Evolutionary conservation across 2,113 vertebrate genomes (phyloP).

Genomic region (Zingel zingel): DNA sequence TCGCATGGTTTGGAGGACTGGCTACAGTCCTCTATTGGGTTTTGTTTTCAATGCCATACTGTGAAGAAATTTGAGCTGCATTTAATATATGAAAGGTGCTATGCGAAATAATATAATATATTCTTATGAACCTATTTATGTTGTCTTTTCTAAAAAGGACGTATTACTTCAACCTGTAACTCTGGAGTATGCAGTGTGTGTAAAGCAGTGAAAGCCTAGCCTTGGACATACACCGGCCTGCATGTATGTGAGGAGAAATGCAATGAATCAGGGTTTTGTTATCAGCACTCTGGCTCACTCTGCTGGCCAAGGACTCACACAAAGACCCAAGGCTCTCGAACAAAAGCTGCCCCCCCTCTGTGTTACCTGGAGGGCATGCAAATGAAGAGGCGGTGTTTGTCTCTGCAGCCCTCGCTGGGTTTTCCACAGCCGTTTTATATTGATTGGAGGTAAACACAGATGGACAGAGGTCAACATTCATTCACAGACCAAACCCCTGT

Average conservation of each 20-base stretch:
- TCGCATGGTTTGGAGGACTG: no score
- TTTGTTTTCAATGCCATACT: no score
- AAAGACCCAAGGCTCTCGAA: background rate
- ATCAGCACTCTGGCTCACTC: slow-evolving; percentile 8
- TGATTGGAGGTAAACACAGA: slow-evolving; percentile 32
- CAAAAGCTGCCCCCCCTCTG: background rate
- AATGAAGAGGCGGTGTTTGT: background rate
- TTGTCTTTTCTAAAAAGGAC: no score
- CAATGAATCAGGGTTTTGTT: slow-evolving; percentile 34
- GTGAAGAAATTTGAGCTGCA: no score
- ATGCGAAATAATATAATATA: no score
- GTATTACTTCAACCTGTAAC: background rate
- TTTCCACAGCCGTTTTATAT: slow-evolving; percentile 6
- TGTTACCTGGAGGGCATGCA: slow-evolving; percentile 32
- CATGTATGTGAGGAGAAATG: slow-evolving; percentile 8
- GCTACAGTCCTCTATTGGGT: no score
- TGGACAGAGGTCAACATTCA: slow-evolving; percentile 31
- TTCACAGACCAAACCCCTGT: slow-evolving; percentile 11
- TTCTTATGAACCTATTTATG: no score
- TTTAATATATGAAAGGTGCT: no score
- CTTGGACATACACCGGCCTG: background rate
- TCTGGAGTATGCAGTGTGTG: background rate
- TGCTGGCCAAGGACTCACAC: slow-evolving; percentile 24
- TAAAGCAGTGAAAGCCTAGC: slow-evolving; percentile 22
- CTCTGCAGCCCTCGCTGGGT: background rate